Evolutionary conservation across 2,888 invertebrate species (phyloP), one percentile per base, ranked within the genome.

Genomic region (Elmis aenea): DNA sequence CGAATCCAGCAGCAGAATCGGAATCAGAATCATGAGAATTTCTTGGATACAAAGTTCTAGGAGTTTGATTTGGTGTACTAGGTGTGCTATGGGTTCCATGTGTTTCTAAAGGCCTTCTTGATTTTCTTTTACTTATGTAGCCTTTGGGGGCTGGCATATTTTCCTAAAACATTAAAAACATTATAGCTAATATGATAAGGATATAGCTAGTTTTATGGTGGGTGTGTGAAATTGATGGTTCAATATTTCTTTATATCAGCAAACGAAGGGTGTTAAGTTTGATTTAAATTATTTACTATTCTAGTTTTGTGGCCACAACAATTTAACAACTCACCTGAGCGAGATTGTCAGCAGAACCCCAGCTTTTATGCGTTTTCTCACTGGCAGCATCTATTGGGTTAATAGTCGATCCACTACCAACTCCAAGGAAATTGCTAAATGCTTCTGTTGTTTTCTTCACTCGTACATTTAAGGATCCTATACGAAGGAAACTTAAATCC

Each of bases 361-460:
- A 92, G 13, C 78, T 81, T 68, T 91, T 91, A 61, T 85, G 85
- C 13, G 89, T 72, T 58, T 83, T 82, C 39, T 85, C 85, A 63
- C 75, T 68, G 24, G 65, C 55, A 26, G 61, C 48, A 30, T 64
- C 63, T 23, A 59, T 47, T 41, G 68, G 64, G 38, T 57, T 62
- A 5, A 67, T 57, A 3, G 59, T 51, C 11, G 57, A 67, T 22
- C 72, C 73, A 29, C 74, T 72, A 33, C 85, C 86, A 54, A 87
- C 87, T 45, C 89, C 90, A 53, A 91, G 73, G 67, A 91, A 89
- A 65, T 89, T 85, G 70, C 89, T 90, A 71, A 91, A 88, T 11
- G 90, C 90, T 66, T 91, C 91, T 38, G 91, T 90, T 27, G 91
- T 91, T 69, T 87, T 89, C 72, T 91, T 91, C 56, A 91, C 90